Conservation (phyloP, 2,113 vertebrate species). For the Gymnobelideus leadbeateri region DNA sequence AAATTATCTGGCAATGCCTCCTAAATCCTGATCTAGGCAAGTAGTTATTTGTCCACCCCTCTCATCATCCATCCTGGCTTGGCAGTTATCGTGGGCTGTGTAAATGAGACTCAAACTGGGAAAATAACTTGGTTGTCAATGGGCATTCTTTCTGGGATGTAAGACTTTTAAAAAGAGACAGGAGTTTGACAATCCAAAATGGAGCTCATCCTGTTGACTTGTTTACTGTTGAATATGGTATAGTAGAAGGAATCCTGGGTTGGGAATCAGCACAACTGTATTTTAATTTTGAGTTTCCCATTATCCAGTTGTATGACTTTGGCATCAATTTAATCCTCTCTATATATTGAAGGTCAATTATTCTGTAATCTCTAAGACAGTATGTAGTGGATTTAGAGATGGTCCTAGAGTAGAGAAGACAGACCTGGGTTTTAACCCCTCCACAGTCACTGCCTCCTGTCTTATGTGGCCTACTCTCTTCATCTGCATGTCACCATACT, state of each 20-base stretch:
- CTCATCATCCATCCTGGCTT: neutral
- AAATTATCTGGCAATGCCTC: neutral
- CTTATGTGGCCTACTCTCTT: neutral
- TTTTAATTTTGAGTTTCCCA: neutral
- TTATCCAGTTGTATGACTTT: neutral
- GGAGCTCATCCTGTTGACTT: neutral
- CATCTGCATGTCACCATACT: neutral
- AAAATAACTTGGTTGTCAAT: neutral
- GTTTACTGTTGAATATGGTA: neutral
- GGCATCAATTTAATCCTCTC: neutral
- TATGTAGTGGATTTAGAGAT: neutral
- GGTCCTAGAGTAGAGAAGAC: neutral
- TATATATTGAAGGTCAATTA: neutral
- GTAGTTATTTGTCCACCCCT: neutral
- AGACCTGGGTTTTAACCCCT: neutral
- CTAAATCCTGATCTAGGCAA: neutral
- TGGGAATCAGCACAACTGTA: neutral
- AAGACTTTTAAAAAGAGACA: neutral
- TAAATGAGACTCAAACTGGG: too few relatives aligned
- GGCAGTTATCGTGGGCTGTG: too few relatives aligned
- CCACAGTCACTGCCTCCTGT: neutral
- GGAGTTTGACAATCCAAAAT: neutral
- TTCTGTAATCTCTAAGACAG: neutral
- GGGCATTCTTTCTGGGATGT: neutral
- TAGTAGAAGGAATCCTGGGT: neutral